phyloP scores from a whole-genome alignment of 2,113 vertebrate species.

The Labeo rohita region DNA sequence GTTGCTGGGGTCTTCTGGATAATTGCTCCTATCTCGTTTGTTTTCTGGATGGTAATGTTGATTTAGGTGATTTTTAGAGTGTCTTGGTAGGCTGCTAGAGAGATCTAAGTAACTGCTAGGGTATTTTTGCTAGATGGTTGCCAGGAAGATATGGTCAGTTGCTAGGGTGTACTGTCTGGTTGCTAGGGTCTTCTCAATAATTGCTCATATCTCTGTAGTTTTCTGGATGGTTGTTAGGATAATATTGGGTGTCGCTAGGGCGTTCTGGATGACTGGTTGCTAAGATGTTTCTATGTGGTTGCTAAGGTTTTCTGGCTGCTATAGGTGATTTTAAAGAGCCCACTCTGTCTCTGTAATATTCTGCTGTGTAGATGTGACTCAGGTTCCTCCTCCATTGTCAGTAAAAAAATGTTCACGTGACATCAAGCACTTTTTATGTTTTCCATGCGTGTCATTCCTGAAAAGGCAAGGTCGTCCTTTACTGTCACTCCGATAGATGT shows the following conservation, averaged over 20 bases:
- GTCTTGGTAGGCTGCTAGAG: no score
- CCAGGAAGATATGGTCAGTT: no score
- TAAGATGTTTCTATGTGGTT: background rate
- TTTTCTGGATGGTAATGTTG: no score
- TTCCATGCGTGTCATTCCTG: background rate
- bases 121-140: no score
- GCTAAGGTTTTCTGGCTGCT: background rate
- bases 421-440: conserved; percentile 16
- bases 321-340: background rate
- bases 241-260: background rate
- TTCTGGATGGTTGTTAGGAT: background rate
- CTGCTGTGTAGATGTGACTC: background rate
- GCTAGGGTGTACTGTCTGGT: background rate
- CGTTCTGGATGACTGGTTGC: background rate
- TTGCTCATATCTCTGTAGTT: no score
- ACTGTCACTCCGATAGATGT: conserved; percentile 2
- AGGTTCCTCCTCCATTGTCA: background rate
- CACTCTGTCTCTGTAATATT: background rate
- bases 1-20: background rate
- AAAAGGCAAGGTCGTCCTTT: background rate
- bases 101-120: no score
- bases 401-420: background rate
- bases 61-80: no score
- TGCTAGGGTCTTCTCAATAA: background rate
- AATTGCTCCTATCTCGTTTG: no score